Evolutionary conservation across 2,113 vertebrate species (phyloP), one percentile per base, ranked within the genome.

Genomic region (Misgurnus mizolepis): DNA sequence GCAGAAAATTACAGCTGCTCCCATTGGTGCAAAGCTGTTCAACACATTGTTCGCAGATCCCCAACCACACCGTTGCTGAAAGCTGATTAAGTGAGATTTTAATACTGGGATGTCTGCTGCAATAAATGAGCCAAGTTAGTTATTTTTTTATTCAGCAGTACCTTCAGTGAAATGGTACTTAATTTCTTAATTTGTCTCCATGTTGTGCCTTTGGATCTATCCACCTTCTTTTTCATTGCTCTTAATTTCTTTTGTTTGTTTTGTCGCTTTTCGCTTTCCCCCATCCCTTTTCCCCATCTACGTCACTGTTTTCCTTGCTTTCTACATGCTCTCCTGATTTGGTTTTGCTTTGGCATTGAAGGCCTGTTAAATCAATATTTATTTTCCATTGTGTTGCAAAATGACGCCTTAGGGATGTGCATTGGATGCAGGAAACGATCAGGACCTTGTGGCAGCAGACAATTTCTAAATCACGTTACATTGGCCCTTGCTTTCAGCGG

Each of bases 61-160:
- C 83, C 81, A 93, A 84, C 50, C 83, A 80, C 72, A 18, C 39
- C 6, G 71, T 79, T 76, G 86, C 86, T 88, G 62, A 85, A 91
- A 93, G 80, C 73, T 89, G 90, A 89, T 92, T 89, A 88, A 87
- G 56, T 81, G 82, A 77, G 88, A 85, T 85, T 90, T 85, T 84
- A 88, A 49, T 84, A 83, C 73, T 76, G 80, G 88, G 87, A 85
- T 83, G 88, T 80, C 69, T 85, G 82, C 53, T 85, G 89, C 85
- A 91, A 83, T 92, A 88, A 88, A 83, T 80, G 85, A 88, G 80
- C 81, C 85, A 83, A 82, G 82, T 68, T 80, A 27, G 77, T 74
- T 88, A 74, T 82, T 88, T 78, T 86, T 81, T 39, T 86, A 12
- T 85, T 89, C 34, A 50, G 79, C 87, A 77, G 14, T 17, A 79